Evolutionary conservation across 2,797 vertebrate species (phyloP), one percentile per base, ranked within the genome.

Genomic region (Alosa sapidissima): DNA sequence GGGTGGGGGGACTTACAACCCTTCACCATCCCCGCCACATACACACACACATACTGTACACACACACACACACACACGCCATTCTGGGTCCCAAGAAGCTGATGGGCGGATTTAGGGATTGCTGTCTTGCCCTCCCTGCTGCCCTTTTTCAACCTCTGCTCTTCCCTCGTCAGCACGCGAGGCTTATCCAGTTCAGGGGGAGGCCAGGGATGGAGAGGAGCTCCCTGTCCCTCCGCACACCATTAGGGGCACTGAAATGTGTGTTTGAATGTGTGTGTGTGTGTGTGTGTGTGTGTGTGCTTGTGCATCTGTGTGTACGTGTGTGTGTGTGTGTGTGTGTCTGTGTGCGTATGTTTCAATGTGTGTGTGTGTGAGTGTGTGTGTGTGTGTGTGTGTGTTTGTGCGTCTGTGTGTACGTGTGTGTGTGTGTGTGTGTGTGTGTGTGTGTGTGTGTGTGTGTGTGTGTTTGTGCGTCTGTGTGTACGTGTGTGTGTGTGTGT

Each of bases 1-100:
- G 0, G 41, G 41, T 28, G 41, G 49, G 49, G 49, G 49, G 49
- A 49, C 49, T 11, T 7, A 10, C 49, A 51, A 9, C 49, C 49
- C 49, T 11, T 10, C 6, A 10, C 48, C 48, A 7, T 10, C 52
- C 52, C 0, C 14, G 1, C 2, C 62, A 49, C 19, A 83, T 47
- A 49, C 21, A 83, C 48, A 52, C 5, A 8, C 10, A 47, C 60
- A 65, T n/a, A 65, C 60, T 24, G 24, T 21, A 8, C 58, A 28
- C n/a, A 62, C 58, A 62, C 36, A 33, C 84, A 88, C 55, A 48
- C 47, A 24, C 36, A 83, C 6, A 36, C 36, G 5, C 58, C 55
- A 24, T 33, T 24, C 21, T 62, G 68, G 33, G 36, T 75, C 33
- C 36, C 68, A 75, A 11, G 33, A 45, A 75, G 11, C 36, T 75